Evolutionary conservation across 2,113 vertebrate genomes (phyloP).

Genomic region (Corythoichthys intestinalis): DNA sequence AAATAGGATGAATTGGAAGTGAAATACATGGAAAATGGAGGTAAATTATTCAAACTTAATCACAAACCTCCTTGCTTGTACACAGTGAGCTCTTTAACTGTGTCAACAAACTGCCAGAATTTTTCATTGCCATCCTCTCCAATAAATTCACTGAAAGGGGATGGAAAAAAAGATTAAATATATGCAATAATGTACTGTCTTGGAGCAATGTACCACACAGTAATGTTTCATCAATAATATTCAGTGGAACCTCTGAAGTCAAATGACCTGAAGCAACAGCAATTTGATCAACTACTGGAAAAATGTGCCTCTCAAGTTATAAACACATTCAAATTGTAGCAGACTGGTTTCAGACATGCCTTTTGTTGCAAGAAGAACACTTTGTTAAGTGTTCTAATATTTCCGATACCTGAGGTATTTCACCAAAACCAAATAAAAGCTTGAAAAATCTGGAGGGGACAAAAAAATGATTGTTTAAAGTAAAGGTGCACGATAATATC

Average conservation of each 20-base stretch:
- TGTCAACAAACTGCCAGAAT: slow-evolving; percentile 98
- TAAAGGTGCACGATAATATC: too few relatives aligned
- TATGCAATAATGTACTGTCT: slow-evolving; percentile 5
- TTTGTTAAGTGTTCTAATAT: too few relatives aligned
- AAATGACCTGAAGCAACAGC: background rate
- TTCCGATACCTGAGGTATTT: too few relatives aligned
- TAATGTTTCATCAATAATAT: background rate
- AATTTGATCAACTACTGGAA: background rate
- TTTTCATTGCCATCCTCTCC: slow-evolving; percentile 93
- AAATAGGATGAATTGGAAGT: slow-evolving; percentile 13
- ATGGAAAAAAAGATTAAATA: slow-evolving; percentile 1
- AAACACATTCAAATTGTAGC: background rate
- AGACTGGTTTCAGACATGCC: background rate
- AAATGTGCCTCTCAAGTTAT: background rate
- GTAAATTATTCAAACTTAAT: background rate
- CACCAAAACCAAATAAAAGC: too few relatives aligned
- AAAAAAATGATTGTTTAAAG: too few relatives aligned
- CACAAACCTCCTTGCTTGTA: slow-evolving; percentile 87
- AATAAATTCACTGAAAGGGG: slow-evolving; percentile 85
- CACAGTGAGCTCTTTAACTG: slow-evolving; percentile 87
- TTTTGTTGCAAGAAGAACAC: too few relatives aligned
- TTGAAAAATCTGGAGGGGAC: too few relatives aligned
- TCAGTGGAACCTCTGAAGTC: background rate
- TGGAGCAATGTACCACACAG: background rate
- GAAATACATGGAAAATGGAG: background rate